Evolutionary conservation across 2,113 vertebrate species (phyloP).

Genomic region (Ariopsis seemanni): DNA sequence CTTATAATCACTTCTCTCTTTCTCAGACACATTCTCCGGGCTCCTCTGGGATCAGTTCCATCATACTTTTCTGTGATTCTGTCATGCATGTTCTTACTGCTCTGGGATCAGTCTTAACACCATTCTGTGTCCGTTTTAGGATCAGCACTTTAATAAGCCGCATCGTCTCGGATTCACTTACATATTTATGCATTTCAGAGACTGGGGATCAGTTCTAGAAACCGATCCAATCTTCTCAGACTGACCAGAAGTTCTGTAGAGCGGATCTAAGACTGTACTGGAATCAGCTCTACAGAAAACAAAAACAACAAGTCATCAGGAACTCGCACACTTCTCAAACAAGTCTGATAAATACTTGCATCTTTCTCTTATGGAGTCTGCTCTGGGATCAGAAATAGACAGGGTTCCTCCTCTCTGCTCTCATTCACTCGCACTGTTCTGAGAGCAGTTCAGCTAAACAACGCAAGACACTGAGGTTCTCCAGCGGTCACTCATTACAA

Average conservation of each 20-base stretch:
- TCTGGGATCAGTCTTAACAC: not conserved
- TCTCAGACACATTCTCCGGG: not conserved
- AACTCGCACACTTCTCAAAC: not conserved
- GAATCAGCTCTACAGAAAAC: not conserved
- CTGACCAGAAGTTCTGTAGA: not conserved
- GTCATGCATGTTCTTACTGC: not conserved
- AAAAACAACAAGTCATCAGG: not conserved
- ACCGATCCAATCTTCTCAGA: not conserved
- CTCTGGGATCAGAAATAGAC: not conserved
- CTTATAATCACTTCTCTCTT: not conserved
- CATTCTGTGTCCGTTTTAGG: not conserved
- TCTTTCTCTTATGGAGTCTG: not conserved
- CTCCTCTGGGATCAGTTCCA: not conserved
- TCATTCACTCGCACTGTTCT: not conserved
- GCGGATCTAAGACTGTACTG: not conserved
- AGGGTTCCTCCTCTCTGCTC: not conserved
- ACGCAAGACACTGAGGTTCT: not conserved
- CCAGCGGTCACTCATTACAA: conserved; percentile 40
- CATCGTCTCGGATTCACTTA: not conserved
- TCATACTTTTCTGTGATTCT: not conserved
- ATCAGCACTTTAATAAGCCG: not conserved
- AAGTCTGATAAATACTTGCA: not conserved
- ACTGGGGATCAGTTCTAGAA: not conserved
- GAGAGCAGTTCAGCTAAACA: not conserved
- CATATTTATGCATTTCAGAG: not conserved